These are phyloP conservation scores for Phymorhynchus buccinoides DNA, from an alignment of 1,140 invertebrate species.

Conservation along the genomic window DNA sequence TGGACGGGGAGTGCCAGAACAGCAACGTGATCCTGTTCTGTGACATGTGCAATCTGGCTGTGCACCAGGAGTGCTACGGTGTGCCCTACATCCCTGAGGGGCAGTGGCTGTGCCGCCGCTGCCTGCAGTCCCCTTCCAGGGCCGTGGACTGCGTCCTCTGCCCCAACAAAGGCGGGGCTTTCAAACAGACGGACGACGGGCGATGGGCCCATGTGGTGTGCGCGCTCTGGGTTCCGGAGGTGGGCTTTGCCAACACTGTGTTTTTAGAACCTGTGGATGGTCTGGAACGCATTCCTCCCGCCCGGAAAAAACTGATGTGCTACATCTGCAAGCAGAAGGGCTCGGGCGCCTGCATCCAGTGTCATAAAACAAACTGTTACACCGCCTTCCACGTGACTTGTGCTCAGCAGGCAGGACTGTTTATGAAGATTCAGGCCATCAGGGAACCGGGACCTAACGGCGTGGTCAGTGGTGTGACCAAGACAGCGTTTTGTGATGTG, in stretches of 20 bases:
- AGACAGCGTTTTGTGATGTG: slow-evolving; percentile 95
- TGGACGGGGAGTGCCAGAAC: slow-evolving; percentile 95
- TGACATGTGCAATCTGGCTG: slow-evolving; percentile 99
- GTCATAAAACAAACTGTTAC: slow-evolving; percentile 96
- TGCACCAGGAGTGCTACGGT: slow-evolving; percentile 99
- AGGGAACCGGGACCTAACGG: slow-evolving; percentile 63
- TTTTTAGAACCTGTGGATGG: slow-evolving; percentile 98
- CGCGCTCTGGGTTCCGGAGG: slow-evolving; percentile 99
- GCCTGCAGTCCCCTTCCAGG: slow-evolving; percentile 94
- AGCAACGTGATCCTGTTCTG: slow-evolving; percentile 97
- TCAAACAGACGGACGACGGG: slow-evolving; percentile 97
- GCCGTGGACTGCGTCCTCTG: slow-evolving; percentile 97
- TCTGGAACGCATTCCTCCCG: slow-evolving; percentile 94
- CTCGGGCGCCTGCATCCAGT: slow-evolving; percentile 97
- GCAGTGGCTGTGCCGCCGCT: slow-evolving; percentile 96
- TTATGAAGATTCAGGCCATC: slow-evolving; percentile 93
- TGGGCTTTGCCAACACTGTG: slow-evolving; percentile 90
- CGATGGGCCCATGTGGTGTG: slow-evolving; percentile 99
- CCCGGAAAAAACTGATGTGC: slow-evolving; percentile 94
- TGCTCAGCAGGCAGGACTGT: slow-evolving; percentile 94
- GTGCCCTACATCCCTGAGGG: slow-evolving; percentile 99
- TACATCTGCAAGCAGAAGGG: slow-evolving; percentile 96
- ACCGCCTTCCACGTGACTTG: slow-evolving; percentile 99
- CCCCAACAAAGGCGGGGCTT: slow-evolving; percentile 97
- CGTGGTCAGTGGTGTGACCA: slow-evolving; percentile 83